A percentile compares a stretch with the other conserved stretches of the same genome.
These are phyloP conservation scores for Nycticorax nycticorax DNA, from an alignment of 2,113 vertebrate genomes.

Conservation along the genomic window DNA sequence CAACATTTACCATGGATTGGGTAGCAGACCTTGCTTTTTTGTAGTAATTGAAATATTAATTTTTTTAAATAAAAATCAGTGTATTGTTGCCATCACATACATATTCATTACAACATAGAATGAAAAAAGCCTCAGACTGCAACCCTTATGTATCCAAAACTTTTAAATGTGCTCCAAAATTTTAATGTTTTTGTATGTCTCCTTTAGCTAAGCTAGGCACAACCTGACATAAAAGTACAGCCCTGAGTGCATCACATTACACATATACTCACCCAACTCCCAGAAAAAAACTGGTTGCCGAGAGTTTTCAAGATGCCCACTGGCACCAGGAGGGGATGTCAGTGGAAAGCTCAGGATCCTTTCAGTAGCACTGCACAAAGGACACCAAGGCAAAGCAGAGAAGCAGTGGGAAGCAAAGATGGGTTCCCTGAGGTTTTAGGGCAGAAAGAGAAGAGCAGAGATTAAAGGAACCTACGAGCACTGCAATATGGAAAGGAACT, in stretches of 20 bases:
- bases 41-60: not conserved
- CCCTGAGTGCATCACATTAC: not conserved
- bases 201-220: not conserved
- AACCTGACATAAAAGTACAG: not conserved
- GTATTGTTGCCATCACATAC: not conserved
- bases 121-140: not conserved
- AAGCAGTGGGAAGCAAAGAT: not conserved
- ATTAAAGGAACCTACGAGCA: not conserved
- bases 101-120: not conserved
- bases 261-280: not conserved
- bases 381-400: not conserved
- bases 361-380: not conserved
- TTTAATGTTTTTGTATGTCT: not conserved
- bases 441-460: not conserved
- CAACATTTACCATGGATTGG: conserved; percentile 26
- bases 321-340: not conserved
- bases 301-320: not conserved
- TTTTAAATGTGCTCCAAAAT: not conserved
- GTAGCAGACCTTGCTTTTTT: not conserved
- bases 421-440: not conserved
- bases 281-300: not conserved
- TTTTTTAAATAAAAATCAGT: not conserved
- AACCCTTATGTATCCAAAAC: not conserved
- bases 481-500: not conserved
- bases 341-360: not conserved